A percentile compares a stretch with the other conserved stretches of the same genome.
Conservation (phyloP, 1,140 invertebrate genomes). For the Drosophila suzukii region DNA sequence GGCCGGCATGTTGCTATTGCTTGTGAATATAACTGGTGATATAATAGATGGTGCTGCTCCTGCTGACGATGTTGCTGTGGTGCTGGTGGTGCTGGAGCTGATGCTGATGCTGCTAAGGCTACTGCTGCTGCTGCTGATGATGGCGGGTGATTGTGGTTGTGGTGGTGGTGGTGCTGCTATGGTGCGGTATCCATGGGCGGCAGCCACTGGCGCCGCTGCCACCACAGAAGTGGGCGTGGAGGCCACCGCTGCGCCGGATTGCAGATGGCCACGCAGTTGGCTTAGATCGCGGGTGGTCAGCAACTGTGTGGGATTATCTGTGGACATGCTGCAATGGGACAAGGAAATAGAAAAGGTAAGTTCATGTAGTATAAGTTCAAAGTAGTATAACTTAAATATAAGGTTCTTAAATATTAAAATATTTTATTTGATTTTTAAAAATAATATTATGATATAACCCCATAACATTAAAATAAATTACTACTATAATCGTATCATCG, state of each 20-base stretch:
- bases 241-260: conserved; percentile 25
- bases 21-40: conserved; percentile 18
- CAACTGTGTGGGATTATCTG: conserved; percentile 82
- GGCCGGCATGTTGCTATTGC: conserved; percentile 39
- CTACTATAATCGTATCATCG: too few relatives aligned
- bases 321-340: conserved; percentile 76
- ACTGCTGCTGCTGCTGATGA: conserved; percentile 22
- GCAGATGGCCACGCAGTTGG: conserved; percentile 70
- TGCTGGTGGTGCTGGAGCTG: conserved; percentile 43
- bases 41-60: conserved; percentile 7
- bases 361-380: not conserved
- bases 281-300: conserved; percentile 72
- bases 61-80: conserved; percentile 32
- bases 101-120: conserved; percentile 36
- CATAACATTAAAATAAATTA: too few relatives aligned
- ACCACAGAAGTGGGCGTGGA: conserved; percentile 26
- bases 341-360: not conserved
- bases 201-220: conserved; percentile 20
- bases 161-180: conserved; percentile 22
- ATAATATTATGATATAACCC: too few relatives aligned
- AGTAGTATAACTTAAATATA: too few relatives aligned
- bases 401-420: too few relatives aligned
- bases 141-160: conserved; percentile 20
- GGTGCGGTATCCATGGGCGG: conserved; percentile 39
- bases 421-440: too few relatives aligned